Evolutionary conservation across 2,888 invertebrate species (phyloP).

Genomic region (Pycnomerus fuliginosus): DNA sequence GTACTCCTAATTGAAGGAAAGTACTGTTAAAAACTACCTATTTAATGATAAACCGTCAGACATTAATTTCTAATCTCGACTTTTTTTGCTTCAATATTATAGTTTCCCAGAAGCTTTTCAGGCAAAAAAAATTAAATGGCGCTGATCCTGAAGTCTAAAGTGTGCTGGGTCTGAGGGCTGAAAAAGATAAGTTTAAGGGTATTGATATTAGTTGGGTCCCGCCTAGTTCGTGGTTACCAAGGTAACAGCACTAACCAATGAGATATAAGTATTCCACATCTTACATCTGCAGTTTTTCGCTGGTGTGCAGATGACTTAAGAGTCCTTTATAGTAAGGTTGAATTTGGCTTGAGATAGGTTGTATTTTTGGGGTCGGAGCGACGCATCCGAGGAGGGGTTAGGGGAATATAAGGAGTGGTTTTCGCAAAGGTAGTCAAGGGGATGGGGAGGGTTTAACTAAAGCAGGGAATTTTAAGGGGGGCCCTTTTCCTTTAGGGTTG

Average conservation of each 20-base stretch:
- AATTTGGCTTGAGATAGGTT: slow-evolving; percentile 48
- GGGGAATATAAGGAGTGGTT: slow-evolving; percentile 38
- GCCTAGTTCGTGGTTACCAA: slow-evolving; percentile 44
- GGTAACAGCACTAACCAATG: slow-evolving; percentile 51
- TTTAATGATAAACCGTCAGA: too few species aligned
- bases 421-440: slow-evolving; percentile 27
- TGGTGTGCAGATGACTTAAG: slow-evolving; percentile 45
- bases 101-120: too few species aligned
- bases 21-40: too few species aligned
- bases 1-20: too few species aligned
- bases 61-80: too few species aligned
- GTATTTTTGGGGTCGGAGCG: slow-evolving; percentile 38
- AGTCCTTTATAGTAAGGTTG: slow-evolving; percentile 45
- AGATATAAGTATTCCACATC: slow-evolving; percentile 51
- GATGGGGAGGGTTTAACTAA: slow-evolving; percentile 33
- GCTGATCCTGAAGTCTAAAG: too few species aligned
- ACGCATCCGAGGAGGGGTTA: slow-evolving; percentile 26
- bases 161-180: too few species aligned
- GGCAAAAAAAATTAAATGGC: too few species aligned
- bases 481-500: slow-evolving; percentile 52
- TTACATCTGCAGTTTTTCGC: slow-evolving; percentile 45
- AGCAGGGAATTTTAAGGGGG: slow-evolving; percentile 46
- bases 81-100: too few species aligned
- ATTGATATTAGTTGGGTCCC: slow-evolving; percentile 35
- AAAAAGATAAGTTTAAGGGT: slow-evolving; percentile 39